Conservation (phyloP, 2,113 vertebrate species). For the Platysteira castanea region DNA sequence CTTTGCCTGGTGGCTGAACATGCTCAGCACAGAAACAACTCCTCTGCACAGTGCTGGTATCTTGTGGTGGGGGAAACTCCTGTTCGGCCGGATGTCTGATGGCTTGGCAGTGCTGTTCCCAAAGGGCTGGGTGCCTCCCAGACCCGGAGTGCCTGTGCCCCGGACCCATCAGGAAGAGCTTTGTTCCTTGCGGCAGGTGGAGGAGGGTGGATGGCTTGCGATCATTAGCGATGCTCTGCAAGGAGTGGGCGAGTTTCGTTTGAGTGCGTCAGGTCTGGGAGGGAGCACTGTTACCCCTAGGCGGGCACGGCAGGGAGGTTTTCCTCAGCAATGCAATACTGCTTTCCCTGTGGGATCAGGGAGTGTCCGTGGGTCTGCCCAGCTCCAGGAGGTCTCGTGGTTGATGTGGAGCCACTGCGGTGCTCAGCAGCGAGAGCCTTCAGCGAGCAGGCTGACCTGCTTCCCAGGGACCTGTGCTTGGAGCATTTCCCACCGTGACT, state of each 20-base stretch:
- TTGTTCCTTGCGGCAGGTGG: neutral
- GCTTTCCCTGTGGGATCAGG: neutral
- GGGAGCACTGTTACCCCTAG: neutral
- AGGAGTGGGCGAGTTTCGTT: neutral
- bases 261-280: neutral
- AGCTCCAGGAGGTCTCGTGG: rapidly evolving
- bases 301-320: neutral
- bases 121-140: constrained; percentile 5
- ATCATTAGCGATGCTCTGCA: neutral
- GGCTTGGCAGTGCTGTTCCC: neutral
- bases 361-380: neutral
- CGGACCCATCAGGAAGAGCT: neutral
- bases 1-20: neutral
- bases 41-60: neutral
- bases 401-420: rapidly evolving
- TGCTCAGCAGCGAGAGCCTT: neutral
- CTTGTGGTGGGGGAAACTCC: neutral
- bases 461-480: neutral
- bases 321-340: rapidly evolving
- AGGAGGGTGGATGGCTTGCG: neutral
- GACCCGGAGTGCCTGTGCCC: neutral
- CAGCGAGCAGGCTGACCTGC: neutral
- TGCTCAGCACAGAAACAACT: neutral
- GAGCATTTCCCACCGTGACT: rapidly evolving
- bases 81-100: neutral